These are phyloP conservation scores for Engraulis encrasicolus DNA, from an alignment of 2,113 vertebrate genomes.

Conservation along the genomic window DNA sequence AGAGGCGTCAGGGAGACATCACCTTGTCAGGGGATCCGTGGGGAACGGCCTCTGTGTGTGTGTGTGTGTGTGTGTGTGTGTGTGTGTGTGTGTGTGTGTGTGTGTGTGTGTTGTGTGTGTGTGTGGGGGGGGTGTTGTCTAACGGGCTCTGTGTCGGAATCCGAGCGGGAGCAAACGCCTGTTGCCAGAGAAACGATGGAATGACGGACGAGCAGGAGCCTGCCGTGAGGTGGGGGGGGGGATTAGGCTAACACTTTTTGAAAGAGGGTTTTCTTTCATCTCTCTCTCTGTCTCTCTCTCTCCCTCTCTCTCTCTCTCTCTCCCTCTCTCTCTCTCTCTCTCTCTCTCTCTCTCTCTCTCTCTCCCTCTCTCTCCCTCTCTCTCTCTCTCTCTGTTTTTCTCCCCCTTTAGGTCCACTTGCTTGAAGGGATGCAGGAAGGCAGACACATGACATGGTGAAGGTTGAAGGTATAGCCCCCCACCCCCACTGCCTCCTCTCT, in stretches of 20 bases:
- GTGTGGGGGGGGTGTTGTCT: too few relatives aligned
- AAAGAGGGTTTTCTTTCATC: background rate
- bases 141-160: background rate
- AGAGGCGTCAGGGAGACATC: background rate
- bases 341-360: background rate
- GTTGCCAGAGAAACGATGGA: background rate
- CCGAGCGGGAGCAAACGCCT: background rate
- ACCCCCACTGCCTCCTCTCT: background rate
- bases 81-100: too few relatives aligned
- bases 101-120: too few relatives aligned
- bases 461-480: constrained; percentile 1
- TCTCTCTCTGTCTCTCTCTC: background rate
- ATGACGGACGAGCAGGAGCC: background rate
- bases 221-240: too few relatives aligned
- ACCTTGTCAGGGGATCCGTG: background rate
- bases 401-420: background rate
- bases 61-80: too few relatives aligned
- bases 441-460: background rate
- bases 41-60: too few relatives aligned
- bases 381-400: background rate
- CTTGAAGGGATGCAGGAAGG: background rate
- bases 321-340: background rate
- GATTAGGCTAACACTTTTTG: background rate
- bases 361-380: background rate
- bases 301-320: background rate